Percentiles rank a stretch among this genome's conserved stretches.
These are phyloP conservation scores for Spinus pinus DNA, from an alignment of 2,797 vertebrate species.

Conservation along the genomic window DNA sequence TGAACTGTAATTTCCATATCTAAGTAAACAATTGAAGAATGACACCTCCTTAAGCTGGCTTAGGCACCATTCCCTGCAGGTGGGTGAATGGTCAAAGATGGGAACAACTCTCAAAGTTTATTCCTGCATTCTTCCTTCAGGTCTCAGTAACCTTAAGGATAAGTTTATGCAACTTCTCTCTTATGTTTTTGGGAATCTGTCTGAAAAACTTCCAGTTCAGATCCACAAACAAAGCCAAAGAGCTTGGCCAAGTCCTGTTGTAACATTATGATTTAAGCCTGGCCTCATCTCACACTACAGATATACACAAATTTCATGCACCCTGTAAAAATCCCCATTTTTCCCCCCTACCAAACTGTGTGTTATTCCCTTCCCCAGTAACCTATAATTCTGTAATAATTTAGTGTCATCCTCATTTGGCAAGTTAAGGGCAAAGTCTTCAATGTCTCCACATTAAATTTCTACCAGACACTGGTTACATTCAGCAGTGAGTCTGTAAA, in stretches of 20 bases:
- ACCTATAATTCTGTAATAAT: not conserved
- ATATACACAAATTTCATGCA: not conserved
- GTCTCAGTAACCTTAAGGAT: not conserved
- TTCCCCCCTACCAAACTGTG: not conserved
- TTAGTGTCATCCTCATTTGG: not conserved
- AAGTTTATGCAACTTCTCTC: not conserved
- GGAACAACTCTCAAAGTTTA: not conserved
- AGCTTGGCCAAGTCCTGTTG: not conserved
- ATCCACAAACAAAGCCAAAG: not conserved
- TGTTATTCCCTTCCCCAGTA: not conserved
- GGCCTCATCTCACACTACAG: not conserved
- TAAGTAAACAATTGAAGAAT: not conserved
- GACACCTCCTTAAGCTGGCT: not conserved
- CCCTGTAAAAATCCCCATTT: not conserved
- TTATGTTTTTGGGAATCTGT: not conserved
- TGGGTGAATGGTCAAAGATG: not conserved
- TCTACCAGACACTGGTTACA: not conserved
- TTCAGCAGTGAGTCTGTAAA: constrained; percentile 16
- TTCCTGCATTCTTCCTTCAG: not conserved
- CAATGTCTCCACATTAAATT: constrained; percentile 4
- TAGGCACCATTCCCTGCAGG: not conserved
- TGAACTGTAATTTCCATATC: not conserved
- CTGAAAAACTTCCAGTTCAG: not conserved
- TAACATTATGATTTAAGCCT: constrained; percentile 5
- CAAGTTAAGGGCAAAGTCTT: not conserved